These are phyloP conservation scores for Hepsetus odoe DNA, from an alignment of 2,113 vertebrate species.

Conservation along the genomic window DNA sequence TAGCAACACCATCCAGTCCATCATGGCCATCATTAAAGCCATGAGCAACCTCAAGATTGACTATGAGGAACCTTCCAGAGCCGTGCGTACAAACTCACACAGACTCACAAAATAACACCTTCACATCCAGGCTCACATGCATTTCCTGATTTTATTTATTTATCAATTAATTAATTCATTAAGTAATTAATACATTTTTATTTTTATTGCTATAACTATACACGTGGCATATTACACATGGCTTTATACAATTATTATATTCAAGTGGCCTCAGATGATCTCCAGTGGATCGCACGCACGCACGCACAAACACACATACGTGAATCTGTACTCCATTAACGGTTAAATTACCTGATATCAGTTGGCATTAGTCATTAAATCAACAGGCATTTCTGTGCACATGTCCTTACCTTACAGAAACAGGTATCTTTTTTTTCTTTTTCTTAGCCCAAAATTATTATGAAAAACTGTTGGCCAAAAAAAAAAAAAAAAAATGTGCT, in stretches of 20 bases:
- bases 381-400: too few species aligned
- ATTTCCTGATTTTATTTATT: too few species aligned
- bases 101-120: slow-evolving; percentile 4
- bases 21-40: slow-evolving; percentile 97
- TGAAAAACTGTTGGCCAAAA: too few species aligned
- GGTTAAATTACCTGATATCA: too few species aligned
- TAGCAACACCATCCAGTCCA: slow-evolving; percentile 99
- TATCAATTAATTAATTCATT: too few species aligned
- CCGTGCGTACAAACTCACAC: slow-evolving; percentile 72
- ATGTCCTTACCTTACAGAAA: too few species aligned
- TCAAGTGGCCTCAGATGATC: not conserved
- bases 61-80: slow-evolving; percentile 85
- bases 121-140: not conserved
- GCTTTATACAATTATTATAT: not conserved
- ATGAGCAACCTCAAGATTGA: slow-evolving; percentile 95
- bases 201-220: not conserved
- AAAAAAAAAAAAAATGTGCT: too few species aligned
- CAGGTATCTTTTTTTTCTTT: too few species aligned
- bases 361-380: slow-evolving; percentile 10
- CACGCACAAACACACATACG: slow-evolving; percentile 2
- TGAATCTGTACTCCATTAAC: slow-evolving; percentile 17
- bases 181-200: not conserved
- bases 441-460: too few species aligned
- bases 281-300: not conserved
- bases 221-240: not conserved